Conservation (phyloP, 2,113 vertebrate genomes). For the Aspidoscelis tigris region DNA sequence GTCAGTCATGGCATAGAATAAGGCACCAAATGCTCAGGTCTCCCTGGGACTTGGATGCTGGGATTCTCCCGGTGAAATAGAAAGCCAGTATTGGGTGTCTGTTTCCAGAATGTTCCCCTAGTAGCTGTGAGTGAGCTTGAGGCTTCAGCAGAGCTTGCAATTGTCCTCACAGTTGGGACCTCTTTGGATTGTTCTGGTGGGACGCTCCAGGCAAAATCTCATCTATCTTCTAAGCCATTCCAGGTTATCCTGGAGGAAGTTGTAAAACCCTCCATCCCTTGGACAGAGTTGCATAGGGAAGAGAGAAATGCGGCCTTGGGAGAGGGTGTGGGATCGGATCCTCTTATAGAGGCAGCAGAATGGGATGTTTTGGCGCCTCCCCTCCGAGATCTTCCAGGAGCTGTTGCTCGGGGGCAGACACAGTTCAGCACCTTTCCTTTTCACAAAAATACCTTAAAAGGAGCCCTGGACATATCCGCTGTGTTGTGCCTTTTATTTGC, state of each 20-base stretch:
- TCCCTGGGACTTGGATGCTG: constrained; percentile 76
- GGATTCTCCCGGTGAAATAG: constrained; percentile 77
- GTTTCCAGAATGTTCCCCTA: neutral
- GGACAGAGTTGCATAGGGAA: neutral
- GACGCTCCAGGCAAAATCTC: constrained; percentile 70
- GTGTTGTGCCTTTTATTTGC: constrained; percentile 78
- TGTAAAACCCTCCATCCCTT: neutral
- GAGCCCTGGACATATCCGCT: constrained; percentile 76
- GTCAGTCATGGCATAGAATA: constrained; percentile 72
- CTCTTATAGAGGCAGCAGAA: too few species aligned
- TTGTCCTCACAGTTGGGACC: constrained; percentile 73
- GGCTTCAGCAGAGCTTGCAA: neutral
- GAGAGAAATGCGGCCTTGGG: too few species aligned
- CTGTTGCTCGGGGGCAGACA: too few species aligned
- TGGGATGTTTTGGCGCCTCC: too few species aligned
- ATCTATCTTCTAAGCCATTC: neutral
- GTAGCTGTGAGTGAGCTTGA: too few species aligned
- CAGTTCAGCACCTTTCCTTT: neutral
- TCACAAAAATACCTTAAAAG: constrained; percentile 14
- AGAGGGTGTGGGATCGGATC: too few species aligned
- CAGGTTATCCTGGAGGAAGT: neutral
- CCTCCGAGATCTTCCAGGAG: neutral
- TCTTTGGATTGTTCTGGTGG: constrained; percentile 80
- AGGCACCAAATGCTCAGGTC: constrained; percentile 80
- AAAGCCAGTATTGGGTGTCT: constrained; percentile 72